Conservation (phyloP, 1,140 invertebrate species). For the Polypedilum vanderplanki region DNA sequence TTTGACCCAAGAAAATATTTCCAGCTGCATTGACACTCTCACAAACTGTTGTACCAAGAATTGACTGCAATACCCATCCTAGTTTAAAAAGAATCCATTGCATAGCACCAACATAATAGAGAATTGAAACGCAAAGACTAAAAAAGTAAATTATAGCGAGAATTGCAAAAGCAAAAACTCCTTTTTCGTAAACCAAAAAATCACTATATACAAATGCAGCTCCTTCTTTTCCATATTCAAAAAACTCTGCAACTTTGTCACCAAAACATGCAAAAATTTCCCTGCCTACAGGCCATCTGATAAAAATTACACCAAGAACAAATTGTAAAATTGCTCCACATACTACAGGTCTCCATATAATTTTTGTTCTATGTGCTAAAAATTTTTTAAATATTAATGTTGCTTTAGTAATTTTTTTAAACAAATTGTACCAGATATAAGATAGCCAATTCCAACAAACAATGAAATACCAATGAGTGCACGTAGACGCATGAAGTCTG, state of each 20-base stretch:
- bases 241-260: conserved; percentile 68
- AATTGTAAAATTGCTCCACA: conserved; percentile 68
- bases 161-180: conserved; percentile 74
- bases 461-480: not conserved
- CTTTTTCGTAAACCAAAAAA: conserved; percentile 49
- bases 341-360: not conserved
- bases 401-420: not conserved
- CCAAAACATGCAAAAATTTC: conserved; percentile 73
- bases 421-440: not conserved
- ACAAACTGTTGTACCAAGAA: conserved; percentile 80
- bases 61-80: conserved; percentile 63
- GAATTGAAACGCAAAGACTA: conserved; percentile 75
- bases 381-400: too few relatives aligned
- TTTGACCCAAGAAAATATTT: conserved; percentile 86
- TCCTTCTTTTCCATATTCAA: conserved; percentile 69
- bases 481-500: not conserved
- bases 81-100: conserved; percentile 82
- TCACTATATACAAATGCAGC: conserved; percentile 81
- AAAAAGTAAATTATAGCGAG: conserved; percentile 87
- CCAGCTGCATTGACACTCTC: conserved; percentile 85
- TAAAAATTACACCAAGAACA: conserved; percentile 73
- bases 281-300: conserved; percentile 74
- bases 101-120: conserved; percentile 83
- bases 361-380: not conserved
- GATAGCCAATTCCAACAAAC: not conserved